Evolutionary conservation across 2,888 invertebrate genomes (phyloP), one percentile per base, ranked within the genome.

Genomic region (Ariolimax columbianus): DNA sequence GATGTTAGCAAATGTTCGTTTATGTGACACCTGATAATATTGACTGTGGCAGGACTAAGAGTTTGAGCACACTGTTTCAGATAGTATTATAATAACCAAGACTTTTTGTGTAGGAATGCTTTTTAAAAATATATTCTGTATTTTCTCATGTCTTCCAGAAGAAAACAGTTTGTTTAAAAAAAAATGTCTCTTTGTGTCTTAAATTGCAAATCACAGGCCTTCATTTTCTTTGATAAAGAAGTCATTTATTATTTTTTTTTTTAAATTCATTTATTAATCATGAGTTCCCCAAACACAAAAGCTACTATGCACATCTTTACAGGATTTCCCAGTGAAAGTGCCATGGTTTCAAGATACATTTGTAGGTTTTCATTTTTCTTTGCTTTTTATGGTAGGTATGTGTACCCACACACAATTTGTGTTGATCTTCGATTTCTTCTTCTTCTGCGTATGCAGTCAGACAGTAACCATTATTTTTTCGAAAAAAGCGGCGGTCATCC

Each of bases 141-240:
- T 68, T 66, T 47, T 68, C 40, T 70, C 80, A 70, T 70, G 80
- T 80, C 80, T 80, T 80, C 80, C 80, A 80, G 66, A 70, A 66
- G 26, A 66, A 77, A 55, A 51, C 33, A 17, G 43, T 77, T 77
- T 59, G 47, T 55, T 77, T 59, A 30, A 75, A 77, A 51, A 36
- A 77, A 38, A 36, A 77, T 9, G 26, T 55, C 36, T 59, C 36
- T 14, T 77, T 77, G 55, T 77, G 77, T 77, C 77, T 59, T 36
- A 51, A 72, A 72, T 40, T 40, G 26, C 38, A 70, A 36, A 9
- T 43, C n/a, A 40, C 6, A 9, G 11, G 6, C 19, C 17, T 72
- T 38, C 63, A 63, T 63, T 63, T 63, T 63, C 33, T 66, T 11
- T n/a, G n/a, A n/a, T n/a, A n/a, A n/a, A n/a, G n/a, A n/a, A n/a